These are phyloP conservation scores for Hydrolagus affinis DNA, from an alignment of 2,113 vertebrate species.

Conservation along the genomic window DNA sequence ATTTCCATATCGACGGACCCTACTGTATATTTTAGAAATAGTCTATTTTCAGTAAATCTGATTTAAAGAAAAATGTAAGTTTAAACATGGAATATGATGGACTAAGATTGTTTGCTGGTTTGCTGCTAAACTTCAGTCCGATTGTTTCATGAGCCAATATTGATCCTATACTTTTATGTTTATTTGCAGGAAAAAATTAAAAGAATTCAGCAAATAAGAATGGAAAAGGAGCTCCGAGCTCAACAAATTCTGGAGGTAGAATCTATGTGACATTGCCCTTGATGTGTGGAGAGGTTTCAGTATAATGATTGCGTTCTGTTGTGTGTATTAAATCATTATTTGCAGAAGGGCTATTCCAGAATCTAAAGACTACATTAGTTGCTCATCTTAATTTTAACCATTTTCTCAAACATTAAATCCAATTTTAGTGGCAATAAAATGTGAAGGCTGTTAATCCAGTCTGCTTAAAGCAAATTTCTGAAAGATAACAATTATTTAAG, in stretches of 20 bases:
- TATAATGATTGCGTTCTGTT: not conserved
- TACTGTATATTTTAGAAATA: too few species aligned
- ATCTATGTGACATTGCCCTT: slow-evolving; percentile 15
- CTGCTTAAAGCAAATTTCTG: too few species aligned
- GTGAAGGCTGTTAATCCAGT: not conserved
- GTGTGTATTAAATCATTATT: not conserved
- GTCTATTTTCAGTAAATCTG: slow-evolving; percentile 39
- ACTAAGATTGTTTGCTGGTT: not conserved
- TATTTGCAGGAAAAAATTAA: slow-evolving; percentile 82
- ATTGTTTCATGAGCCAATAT: slow-evolving; percentile 1
- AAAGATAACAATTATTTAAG: not conserved
- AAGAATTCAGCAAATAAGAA: slow-evolving; percentile 88
- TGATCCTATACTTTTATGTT: slow-evolving; percentile 2
- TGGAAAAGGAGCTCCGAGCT: slow-evolving; percentile 90
- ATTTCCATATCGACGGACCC: too few species aligned
- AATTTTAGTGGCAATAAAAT: not conserved
- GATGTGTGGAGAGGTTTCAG: not conserved
- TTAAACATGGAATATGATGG: not conserved
- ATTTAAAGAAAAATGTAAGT: slow-evolving; percentile 25
- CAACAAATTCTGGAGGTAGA: slow-evolving; percentile 93
- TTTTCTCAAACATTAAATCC: not conserved
- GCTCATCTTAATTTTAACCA: not conserved
- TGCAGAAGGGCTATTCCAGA: slow-evolving; percentile 29
- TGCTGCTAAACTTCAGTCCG: not conserved
- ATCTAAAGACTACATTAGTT: not conserved